A percentile compares a stretch with the other conserved stretches of the same genome.
Conservation (phyloP, 2,113 vertebrate species). For the Panurus biarmicus region DNA sequence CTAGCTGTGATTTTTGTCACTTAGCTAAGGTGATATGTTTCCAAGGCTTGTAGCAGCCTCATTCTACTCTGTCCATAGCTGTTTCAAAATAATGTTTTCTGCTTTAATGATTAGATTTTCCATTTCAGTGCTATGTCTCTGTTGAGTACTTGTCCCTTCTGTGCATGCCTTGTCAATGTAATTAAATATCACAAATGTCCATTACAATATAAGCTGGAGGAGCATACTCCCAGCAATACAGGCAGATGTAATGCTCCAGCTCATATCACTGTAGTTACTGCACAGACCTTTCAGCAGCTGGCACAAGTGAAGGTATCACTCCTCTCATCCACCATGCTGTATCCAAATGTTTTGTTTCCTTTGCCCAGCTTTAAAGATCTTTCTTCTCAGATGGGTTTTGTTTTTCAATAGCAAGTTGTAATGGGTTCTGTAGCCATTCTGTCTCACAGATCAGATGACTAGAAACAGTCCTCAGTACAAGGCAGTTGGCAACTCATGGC, state of each 20-base stretch:
- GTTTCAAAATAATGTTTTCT: not conserved
- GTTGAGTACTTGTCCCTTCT: not conserved
- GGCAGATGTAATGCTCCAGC: not conserved
- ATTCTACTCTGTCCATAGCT: not conserved
- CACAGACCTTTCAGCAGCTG: not conserved
- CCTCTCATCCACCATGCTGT: not conserved
- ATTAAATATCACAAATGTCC: slow-evolving; percentile 11
- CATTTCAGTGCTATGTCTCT: not conserved
- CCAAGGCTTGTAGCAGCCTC: not conserved
- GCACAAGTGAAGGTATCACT: not conserved
- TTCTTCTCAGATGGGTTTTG: not conserved
- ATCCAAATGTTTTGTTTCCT: not conserved
- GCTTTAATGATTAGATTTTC: not conserved
- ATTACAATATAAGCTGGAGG: not conserved
- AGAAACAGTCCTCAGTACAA: not conserved
- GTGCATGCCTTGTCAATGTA: not conserved
- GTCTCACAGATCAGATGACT: not conserved
- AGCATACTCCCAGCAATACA: not conserved
- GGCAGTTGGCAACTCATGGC: not conserved
- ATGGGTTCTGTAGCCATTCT: rapidly evolving
- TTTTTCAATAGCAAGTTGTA: not conserved
- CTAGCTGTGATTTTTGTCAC: not conserved
- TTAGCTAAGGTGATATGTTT: not conserved
- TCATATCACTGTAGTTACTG: not conserved
- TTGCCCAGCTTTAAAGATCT: not conserved